Conservation (phyloP, 2,797 vertebrate genomes). For the Melanotaenia parkinsoni region DNA sequence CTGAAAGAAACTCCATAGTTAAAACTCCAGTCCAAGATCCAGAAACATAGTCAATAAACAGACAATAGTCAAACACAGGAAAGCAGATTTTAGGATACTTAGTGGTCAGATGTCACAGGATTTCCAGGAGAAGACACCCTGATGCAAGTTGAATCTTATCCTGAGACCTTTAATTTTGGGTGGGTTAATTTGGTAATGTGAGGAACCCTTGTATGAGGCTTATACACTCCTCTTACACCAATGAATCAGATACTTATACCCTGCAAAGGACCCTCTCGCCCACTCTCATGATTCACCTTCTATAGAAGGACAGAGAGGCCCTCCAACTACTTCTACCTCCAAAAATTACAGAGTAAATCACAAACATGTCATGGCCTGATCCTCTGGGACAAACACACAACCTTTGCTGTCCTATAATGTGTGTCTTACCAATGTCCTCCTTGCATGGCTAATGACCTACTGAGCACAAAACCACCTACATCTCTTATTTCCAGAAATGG, state of each 20-base stretch:
- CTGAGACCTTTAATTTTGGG: conserved; percentile 12
- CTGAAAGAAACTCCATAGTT: too few relatives aligned
- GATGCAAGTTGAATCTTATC: conserved; percentile 38
- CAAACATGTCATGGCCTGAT: conserved; percentile 72
- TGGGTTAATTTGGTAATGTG: conserved; percentile 32
- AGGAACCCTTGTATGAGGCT: conserved; percentile 34
- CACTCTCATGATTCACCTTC: conserved; percentile 63
- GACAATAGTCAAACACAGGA: too few relatives aligned
- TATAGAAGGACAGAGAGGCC: conserved; percentile 68
- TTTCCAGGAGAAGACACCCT: conserved; percentile 29
- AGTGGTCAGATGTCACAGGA: not conserved
- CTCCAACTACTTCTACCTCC: conserved; percentile 71
- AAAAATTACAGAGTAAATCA: conserved; percentile 78
- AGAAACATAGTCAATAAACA: too few relatives aligned
- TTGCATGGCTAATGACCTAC: conserved; percentile 64
- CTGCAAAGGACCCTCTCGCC: conserved; percentile 43
- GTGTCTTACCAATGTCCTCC: conserved; percentile 66
- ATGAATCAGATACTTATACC: conserved; percentile 21
- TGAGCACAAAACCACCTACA: conserved; percentile 50
- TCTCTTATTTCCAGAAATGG: conserved; percentile 65
- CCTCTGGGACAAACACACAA: conserved; percentile 68
- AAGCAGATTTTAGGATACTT: too few relatives aligned
- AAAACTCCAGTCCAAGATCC: too few relatives aligned
- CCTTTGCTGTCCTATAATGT: conserved; percentile 65
- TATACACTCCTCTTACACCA: conserved; percentile 18